Evolutionary conservation across 92 coral and sea anemone species (phyloP).

Genomic region (Porites divaricata): DNA sequence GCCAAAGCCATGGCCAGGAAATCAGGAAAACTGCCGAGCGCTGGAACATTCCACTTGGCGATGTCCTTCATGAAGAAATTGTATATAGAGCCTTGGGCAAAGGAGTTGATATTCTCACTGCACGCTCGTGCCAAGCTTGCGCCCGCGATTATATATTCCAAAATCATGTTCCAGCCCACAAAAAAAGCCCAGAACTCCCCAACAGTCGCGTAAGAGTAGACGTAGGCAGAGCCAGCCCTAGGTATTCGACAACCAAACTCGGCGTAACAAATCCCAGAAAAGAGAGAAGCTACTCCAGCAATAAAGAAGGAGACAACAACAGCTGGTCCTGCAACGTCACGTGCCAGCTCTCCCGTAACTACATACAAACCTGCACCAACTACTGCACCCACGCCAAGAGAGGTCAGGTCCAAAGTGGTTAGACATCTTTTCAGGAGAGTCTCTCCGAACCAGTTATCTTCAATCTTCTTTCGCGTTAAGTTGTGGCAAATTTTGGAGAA

Average conservation of each 20-base stretch:
- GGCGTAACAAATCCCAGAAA: constrained; percentile 92
- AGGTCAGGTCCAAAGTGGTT: constrained; percentile 70
- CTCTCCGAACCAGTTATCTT: constrained; percentile 50
- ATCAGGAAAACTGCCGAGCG: constrained; percentile 79
- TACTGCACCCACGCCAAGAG: constrained; percentile 72
- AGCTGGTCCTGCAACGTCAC: constrained; percentile 91
- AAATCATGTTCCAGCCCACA: constrained; percentile 90
- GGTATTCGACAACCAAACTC: constrained; percentile 94
- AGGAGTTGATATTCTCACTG: constrained; percentile 80
- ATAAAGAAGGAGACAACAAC: constrained; percentile 78
- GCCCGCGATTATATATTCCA: constrained; percentile 80
- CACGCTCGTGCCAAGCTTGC: constrained; percentile 82
- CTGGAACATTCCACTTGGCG: constrained; percentile 60
- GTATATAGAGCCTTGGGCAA: constrained; percentile 71
- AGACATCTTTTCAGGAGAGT: constrained; percentile 65
- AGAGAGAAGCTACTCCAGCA: constrained; percentile 78
- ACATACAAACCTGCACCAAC: constrained; percentile 91
- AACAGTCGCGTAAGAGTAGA: constrained; percentile 79
- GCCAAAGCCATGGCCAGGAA: constrained; percentile 69
- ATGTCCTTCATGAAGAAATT: constrained; percentile 56
- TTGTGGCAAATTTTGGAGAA: constrained; percentile 26
- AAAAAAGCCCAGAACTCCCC: constrained; percentile 95
- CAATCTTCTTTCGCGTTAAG: constrained; percentile 52
- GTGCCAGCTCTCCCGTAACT: constrained; percentile 87
- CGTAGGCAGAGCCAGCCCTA: constrained; percentile 94